phyloP scores from a whole-genome alignment of 1,140 invertebrate genomes.

The Mizuhopecten yessoensis region DNA sequence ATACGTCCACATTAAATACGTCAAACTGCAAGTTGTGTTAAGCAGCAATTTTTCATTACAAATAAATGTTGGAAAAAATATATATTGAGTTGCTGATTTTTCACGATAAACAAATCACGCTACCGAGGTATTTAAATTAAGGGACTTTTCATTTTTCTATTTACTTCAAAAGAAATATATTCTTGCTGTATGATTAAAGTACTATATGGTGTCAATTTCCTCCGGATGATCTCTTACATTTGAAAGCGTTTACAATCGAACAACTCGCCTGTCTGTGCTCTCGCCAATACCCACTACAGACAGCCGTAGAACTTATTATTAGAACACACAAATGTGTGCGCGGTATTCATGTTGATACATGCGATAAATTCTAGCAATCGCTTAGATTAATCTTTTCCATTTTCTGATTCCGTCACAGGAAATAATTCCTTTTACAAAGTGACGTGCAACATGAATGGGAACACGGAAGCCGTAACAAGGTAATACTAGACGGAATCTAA shows the following conservation, averaged over 20 bases:
- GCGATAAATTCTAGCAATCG: neutral
- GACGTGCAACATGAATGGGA: slow-evolving; percentile 31
- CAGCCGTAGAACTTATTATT: neutral
- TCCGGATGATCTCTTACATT: neutral
- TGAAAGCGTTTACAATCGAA: neutral
- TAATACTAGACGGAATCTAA: neutral
- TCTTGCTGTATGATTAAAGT: no score
- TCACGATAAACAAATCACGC: no score
- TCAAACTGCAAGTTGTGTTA: no score
- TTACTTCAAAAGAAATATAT: no score
- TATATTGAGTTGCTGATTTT: no score
- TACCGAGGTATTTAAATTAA: no score
- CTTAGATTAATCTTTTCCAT: slow-evolving; percentile 8
- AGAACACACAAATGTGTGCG: neutral
- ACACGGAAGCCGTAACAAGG: neutral
- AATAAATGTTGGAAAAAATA: no score
- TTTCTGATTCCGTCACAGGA: slow-evolving; percentile 37
- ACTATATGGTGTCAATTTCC: neutral
- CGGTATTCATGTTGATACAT: neutral
- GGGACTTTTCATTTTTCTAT: no score
- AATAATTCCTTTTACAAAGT: slow-evolving; percentile 10
- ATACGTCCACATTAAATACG: no score
- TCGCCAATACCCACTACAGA: neutral
- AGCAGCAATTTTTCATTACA: no score
- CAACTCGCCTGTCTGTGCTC: neutral